Evolutionary conservation across 2,797 vertebrate genomes (phyloP), one percentile per base, ranked within the genome.

Genomic region (Scolopax rusticola): DNA sequence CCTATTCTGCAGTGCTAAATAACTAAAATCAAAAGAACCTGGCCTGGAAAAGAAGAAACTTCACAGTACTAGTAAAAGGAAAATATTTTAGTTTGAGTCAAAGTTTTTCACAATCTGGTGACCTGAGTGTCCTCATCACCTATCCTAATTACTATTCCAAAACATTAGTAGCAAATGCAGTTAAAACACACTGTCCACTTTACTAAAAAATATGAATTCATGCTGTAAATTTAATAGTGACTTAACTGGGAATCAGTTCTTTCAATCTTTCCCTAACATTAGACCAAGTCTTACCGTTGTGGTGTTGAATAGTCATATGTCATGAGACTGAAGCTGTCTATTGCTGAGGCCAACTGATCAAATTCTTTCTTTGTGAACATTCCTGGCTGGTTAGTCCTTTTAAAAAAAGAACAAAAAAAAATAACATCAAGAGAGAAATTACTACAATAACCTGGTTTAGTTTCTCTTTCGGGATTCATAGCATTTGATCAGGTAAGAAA

Each of bases 271-370:
- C 36, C n/a, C 21, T 32, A n/a, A 4, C 11, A 12, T 80, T 54
- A 78, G 38, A 18, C 27, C 27, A 33, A 91, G 8, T 6, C 97
- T 98, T 97, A 98, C 98, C 98, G 95, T 48, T 97, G 98, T 4
- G 98, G 98, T 2, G 97, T 97, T 43, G 99, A 99, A 96, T 98
- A 99, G 98, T 99, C 99, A 0, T 99, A 99, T 0, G 99, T 99
- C 99, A 99, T 99, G 86, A 99, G 98, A 95, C 99, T 99, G 98
- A 99, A 99, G 84, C 98, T 98, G 25, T 99, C 99, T 38, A 99
- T 96, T 5, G 97, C 90, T 0, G 99, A 98, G 12, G 99, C 99
- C 97, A 99, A 92, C 90, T 98, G 98, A 92, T 99, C 99, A 95
- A 99, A 99, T 91, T 99, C 99, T 85, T 98, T 98, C 88, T 98